Evolutionary conservation across 2,888 invertebrate genomes (phyloP), one percentile per base, ranked within the genome.

Genomic region (Steromphala cineraria): DNA sequence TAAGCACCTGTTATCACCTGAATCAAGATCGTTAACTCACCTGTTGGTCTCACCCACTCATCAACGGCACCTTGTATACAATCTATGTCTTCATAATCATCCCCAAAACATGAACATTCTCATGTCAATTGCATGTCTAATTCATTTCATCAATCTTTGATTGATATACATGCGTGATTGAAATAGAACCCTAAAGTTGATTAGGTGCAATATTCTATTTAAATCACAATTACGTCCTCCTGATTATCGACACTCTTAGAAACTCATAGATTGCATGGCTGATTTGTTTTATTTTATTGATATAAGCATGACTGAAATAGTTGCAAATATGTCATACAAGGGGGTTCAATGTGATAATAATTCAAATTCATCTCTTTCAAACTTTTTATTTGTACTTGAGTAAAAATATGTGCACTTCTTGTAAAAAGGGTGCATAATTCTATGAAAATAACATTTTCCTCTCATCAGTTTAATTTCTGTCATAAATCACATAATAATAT

Each of bases 31-130:
- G 40, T 71, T 71, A 71, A 71, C 31, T 71, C 71, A 71, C 71
- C 71, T 71, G 71, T 31, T 40, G n/a, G 15, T 15, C 71, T 52
- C 52, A 24, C 28, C 52, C 52, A 19, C 17, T 52, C 75, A 19
- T 75, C 75, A 28, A 24, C 21, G 75, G 13, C 24, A 21, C 52
- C 10, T 19, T 10, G 21, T 75, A 10, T 24, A n/a, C 3, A 24
- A 75, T 75, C n/a, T 75, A 31, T 67, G 52, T 75, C 75, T 75
- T 75, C 21, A 75, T 75, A 52, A 75, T 75, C 19, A 28, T 52
- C 53, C 28, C 15, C 17, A 62, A 17, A 13, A 15, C 28, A 62
- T 24, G 62, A 62, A 62, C 28, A 62, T 28, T 62, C 28, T 24
- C 21, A 46, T 24, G 56, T 56, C 4, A 8, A 7, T 21, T 56